Conservation (phyloP, 2,888 invertebrate species). For the Choreutis nemorana region DNA sequence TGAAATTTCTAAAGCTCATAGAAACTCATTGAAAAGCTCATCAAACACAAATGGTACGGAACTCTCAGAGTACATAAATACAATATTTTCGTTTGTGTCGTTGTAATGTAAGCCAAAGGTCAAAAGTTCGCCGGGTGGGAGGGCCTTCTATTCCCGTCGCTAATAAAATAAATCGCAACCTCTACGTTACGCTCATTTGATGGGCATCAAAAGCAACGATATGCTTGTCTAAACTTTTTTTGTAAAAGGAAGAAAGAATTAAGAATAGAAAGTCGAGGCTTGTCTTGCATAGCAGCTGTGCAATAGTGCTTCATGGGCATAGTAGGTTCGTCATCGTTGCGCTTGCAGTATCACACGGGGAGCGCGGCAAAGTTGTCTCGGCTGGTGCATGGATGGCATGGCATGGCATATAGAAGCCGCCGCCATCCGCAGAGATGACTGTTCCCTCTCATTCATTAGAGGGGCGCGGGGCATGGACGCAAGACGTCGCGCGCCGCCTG, state of each 20-base stretch:
- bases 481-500: slow-evolving; percentile 66
- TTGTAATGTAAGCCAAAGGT: slow-evolving; percentile 2
- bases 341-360: slow-evolving; percentile 21
- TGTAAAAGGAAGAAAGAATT: background rate
- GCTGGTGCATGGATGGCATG: slow-evolving; percentile 25
- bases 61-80: too few relatives aligned
- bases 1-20: too few relatives aligned
- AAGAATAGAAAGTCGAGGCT: slow-evolving; percentile 2
- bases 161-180: slow-evolving; percentile 13
- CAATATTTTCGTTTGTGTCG: too few relatives aligned
- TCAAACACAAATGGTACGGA: too few relatives aligned
- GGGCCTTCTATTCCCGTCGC: slow-evolving; percentile 8
- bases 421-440: slow-evolving; percentile 61
- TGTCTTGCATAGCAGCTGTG: slow-evolving; percentile 15
- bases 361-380: slow-evolving; percentile 22
- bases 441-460: slow-evolving; percentile 64
- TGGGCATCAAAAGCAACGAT: slow-evolving; percentile 7
- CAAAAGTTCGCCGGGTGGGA: background rate
- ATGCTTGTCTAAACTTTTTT: background rate
- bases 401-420: slow-evolving; percentile 40
- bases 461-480: slow-evolving; percentile 45
- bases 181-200: slow-evolving; percentile 10
- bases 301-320: slow-evolving; percentile 26
- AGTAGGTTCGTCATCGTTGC: slow-evolving; percentile 32
- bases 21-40: too few relatives aligned